Evolutionary conservation across 2,888 invertebrate genomes (phyloP).

Genomic region (Plutella xylostella): DNA sequence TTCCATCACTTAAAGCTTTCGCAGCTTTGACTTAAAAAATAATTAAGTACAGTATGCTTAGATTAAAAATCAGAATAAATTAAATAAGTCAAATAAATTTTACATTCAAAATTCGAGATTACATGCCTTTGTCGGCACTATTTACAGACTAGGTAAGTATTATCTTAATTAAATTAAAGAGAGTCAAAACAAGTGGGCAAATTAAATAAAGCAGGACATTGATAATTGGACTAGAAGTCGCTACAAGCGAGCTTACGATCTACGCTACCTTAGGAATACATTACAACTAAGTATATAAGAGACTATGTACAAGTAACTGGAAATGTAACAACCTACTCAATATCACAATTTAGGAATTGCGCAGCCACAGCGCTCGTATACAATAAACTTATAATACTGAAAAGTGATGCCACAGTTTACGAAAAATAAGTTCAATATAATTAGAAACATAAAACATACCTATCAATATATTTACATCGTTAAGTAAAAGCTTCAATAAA

Average conservation of each 20-base stretch:
- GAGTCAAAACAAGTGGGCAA: slow-evolving; percentile 4
- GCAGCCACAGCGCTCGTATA: slow-evolving; percentile 35
- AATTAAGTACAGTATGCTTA: too few relatives aligned
- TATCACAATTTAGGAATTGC: slow-evolving; percentile 67
- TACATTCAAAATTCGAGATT: slow-evolving; percentile 43
- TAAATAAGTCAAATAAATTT: slow-evolving; percentile 27
- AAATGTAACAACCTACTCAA: slow-evolving; percentile 46
- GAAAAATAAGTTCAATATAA: background rate
- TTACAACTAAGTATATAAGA: background rate
- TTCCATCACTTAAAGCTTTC: slow-evolving; percentile 51
- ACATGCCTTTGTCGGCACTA: slow-evolving; percentile 60
- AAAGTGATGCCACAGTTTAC: slow-evolving; percentile 29
- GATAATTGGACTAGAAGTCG: slow-evolving; percentile 40
- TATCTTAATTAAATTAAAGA: background rate
- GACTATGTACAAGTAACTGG: slow-evolving; percentile 29
- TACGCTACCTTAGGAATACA: too few relatives aligned
- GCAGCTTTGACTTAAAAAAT: slow-evolving; percentile 47
- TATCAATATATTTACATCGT: background rate
- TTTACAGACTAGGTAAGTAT: slow-evolving; percentile 38
- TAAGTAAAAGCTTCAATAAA: background rate
- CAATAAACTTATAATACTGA: too few relatives aligned
- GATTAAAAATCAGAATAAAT: slow-evolving; percentile 26
- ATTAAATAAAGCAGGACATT: slow-evolving; percentile 14
- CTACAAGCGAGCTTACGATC: too few relatives aligned
- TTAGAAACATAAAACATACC: background rate